Percentiles rank a stretch among this genome's conserved stretches.
These are phyloP conservation scores for Nematostella vectensis DNA, from an alignment of 92 coral and sea anemone species.

Conservation along the genomic window DNA sequence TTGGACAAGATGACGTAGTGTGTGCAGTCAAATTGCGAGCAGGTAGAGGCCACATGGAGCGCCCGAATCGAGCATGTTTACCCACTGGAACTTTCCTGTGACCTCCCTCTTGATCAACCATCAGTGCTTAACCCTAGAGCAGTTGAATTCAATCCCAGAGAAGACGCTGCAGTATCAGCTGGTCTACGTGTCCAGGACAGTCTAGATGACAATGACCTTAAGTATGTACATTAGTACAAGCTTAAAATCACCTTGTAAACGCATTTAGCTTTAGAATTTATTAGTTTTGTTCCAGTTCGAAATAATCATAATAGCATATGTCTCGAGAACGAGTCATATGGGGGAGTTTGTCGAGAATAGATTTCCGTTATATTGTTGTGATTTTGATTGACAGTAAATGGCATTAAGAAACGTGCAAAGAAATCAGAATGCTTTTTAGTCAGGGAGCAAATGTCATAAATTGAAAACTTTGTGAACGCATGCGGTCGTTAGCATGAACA, in stretches of 20 bases:
- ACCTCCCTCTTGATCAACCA: not conserved
- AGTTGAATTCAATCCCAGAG: slow-evolving; percentile 1
- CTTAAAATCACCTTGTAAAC: not conserved
- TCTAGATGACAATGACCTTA: slow-evolving; percentile 1
- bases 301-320: slow-evolving; percentile 13
- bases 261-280: not conserved
- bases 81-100: slow-evolving; percentile 14
- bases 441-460: no score
- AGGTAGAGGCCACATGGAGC: slow-evolving; percentile 1
- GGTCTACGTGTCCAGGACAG: slow-evolving; percentile 11
- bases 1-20: slow-evolving; percentile 7
- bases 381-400: no score
- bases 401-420: no score
- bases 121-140: slow-evolving; percentile 2
- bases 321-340: slow-evolving; percentile 36
- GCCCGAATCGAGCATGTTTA: slow-evolving; percentile 8
- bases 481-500: no score
- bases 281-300: not conserved
- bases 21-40: slow-evolving; percentile 4
- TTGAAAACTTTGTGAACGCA: no score
- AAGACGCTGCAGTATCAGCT: slow-evolving; percentile 17
- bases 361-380: not conserved
- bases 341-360: slow-evolving; percentile 27
- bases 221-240: not conserved
- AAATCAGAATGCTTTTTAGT: no score